A percentile compares a stretch with the other conserved stretches of the same genome.
Evolutionary conservation across 2,113 vertebrate species (phyloP).

Genomic region (Hemicordylus capensis): DNA sequence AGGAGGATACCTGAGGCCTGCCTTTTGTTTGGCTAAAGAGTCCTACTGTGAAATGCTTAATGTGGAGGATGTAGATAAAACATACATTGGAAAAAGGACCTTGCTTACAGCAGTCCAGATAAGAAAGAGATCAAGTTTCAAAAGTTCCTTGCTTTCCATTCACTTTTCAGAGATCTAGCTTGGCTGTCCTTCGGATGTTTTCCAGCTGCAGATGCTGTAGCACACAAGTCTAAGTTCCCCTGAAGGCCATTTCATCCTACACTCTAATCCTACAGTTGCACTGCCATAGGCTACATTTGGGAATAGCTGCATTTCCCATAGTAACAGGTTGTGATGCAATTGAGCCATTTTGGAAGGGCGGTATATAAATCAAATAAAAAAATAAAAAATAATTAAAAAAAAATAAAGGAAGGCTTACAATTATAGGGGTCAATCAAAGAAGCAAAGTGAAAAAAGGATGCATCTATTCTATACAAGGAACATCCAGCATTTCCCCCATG

Average conservation of each 20-base stretch:
- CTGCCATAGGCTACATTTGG: neutral
- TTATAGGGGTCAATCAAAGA: neutral
- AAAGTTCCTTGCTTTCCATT: neutral
- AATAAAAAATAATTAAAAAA: too few species aligned
- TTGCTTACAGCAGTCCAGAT: neutral
- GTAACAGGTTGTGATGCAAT: neutral
- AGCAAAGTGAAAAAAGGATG: neutral
- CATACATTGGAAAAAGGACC: neutral
- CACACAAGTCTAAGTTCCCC: neutral
- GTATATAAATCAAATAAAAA: too few species aligned
- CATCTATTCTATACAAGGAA: too few species aligned
- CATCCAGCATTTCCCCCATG: neutral
- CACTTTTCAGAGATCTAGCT: neutral
- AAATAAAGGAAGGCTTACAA: neutral
- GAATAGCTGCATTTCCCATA: neutral
- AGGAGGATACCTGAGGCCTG: neutral
- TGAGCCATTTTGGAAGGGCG: too few species aligned
- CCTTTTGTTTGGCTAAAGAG: neutral
- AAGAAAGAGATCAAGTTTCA: neutral
- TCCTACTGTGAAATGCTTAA: neutral
- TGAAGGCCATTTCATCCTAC: neutral
- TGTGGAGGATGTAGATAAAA: neutral
- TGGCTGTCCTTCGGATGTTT: neutral
- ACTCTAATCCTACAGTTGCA: accelerated
- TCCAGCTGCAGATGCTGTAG: neutral